These are phyloP conservation scores for Mastacembelus armatus DNA, from an alignment of 2,797 vertebrate species.

Conservation along the genomic window DNA sequence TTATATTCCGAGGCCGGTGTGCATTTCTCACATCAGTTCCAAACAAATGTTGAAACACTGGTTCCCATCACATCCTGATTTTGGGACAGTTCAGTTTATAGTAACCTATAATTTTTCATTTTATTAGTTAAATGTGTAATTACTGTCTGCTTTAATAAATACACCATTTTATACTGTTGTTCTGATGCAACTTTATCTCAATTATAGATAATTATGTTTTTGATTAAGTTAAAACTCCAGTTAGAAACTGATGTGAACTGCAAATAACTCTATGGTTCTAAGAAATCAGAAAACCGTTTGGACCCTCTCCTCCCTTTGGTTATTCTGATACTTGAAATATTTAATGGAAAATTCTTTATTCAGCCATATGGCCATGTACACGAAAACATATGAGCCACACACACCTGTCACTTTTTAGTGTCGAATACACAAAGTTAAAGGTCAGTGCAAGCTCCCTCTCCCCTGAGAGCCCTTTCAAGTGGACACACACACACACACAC, in stretches of 20 bases:
- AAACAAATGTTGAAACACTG: not conserved
- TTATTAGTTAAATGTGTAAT: conserved; percentile 24
- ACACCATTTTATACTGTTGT: not conserved
- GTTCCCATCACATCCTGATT: conserved; percentile 11
- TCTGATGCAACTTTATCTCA: conserved; percentile 20
- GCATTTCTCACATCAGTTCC: not conserved
- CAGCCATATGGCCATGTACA: conserved; percentile 50
- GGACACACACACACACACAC: conserved; percentile 56
- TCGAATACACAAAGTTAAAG: conserved; percentile 70
- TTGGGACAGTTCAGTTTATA: conserved; percentile 1
- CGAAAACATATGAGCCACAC: conserved; percentile 36
- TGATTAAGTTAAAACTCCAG: conserved; percentile 25
- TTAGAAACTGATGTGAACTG: conserved; percentile 6
- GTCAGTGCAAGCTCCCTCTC: conserved; percentile 63
- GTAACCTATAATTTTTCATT: conserved; percentile 3
- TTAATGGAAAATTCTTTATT: conserved; percentile 40
- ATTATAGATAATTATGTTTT: conserved; percentile 36
- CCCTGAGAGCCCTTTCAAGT: conserved; percentile 65
- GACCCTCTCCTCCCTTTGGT: conserved; percentile 19
- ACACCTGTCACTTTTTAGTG: conserved; percentile 43
- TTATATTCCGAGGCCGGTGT: not conserved
- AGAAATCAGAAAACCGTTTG: not conserved
- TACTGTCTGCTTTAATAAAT: conserved; percentile 31
- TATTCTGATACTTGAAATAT: conserved; percentile 27
- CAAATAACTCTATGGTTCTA: not conserved